phyloP scores from a whole-genome alignment of 2,113 vertebrate species.

The Anoura caudifer region DNA sequence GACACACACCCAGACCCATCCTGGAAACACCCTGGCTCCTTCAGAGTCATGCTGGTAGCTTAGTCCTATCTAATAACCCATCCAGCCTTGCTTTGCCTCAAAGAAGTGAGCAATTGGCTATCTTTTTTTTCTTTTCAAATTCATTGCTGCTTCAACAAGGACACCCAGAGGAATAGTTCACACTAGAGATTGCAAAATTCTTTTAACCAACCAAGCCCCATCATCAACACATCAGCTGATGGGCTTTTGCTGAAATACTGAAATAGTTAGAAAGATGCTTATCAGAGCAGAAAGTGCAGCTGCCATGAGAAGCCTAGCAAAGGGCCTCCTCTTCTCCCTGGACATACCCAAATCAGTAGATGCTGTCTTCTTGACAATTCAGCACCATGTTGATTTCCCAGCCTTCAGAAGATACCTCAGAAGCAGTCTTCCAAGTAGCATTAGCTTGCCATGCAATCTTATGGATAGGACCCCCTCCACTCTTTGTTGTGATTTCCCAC shows the following conservation, averaged over 20 bases:
- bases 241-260: neutral
- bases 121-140: conserved; percentile 50
- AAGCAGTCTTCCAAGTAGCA: neutral
- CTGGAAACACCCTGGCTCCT: neutral
- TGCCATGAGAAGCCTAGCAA: neutral
- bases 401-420: neutral
- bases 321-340: fast-evolving
- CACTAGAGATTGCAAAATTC: neutral
- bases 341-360: neutral
- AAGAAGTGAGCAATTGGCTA: neutral
- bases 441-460: fast-evolving
- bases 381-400: neutral
- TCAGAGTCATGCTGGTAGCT: neutral
- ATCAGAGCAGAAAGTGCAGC: neutral
- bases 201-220: neutral
- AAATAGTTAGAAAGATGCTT: neutral
- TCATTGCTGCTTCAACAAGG: conserved; percentile 61
- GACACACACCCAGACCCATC: neutral
- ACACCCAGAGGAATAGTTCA: conserved; percentile 30
- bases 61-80: neutral
- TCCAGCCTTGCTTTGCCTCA: neutral
- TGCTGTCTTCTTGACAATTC: neutral
- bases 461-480: fast-evolving
- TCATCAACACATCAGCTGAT: neutral
- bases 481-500: neutral